Base-by-base conservation (phyloP, 2,797 vertebrate genomes). In the Gymnodraco acuticeps region DNA sequence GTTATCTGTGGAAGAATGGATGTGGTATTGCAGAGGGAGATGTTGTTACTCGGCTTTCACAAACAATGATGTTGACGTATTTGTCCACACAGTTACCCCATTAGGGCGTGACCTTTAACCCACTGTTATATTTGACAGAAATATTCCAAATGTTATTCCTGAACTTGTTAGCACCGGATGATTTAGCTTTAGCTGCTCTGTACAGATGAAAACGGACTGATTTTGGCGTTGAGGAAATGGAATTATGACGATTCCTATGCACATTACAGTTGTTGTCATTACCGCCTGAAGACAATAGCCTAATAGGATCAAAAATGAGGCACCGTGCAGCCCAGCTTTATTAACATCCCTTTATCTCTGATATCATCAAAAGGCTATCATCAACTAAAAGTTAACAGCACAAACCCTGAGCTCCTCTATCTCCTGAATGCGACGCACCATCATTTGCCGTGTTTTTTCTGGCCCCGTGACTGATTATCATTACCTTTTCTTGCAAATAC, bases 401-500 rank as follows among this genome's bases (percentile, higher is more conserved):
- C 87, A 87, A 91, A 92, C 91, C 90, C 89, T 92, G 91, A 93
- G 88, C 87, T 89, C 90, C 82, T 92, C 90, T 72, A 82, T 93
- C 90, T 93, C 90, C 87, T 87, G 88, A 90, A 94, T 84, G 82
- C 84, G 78, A 89, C 83, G 79, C 82, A 83, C 93, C 87, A 94
- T 95, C 94, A 93, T 95, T 93, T 92, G 89, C 84, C 50, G 90
- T 73, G 79, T 89, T 88, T 90, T 86, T 80, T 88, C 88, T 81
- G 88, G 89, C 88, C 91, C 88, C 54, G 86, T 95, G 95, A 95
- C 94, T 93, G 94, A 95, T 95, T 94, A 95, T 95, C 93, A 95
- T 96, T 95, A 95, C 95, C 94, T 95, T 95, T 95, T 95, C 94
- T 95, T 95, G 95, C 94, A 95, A 95, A 96, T 95, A 94, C 94